Evolutionary conservation across 2,113 vertebrate species (phyloP).

Genomic region (Caranx melampygus): DNA sequence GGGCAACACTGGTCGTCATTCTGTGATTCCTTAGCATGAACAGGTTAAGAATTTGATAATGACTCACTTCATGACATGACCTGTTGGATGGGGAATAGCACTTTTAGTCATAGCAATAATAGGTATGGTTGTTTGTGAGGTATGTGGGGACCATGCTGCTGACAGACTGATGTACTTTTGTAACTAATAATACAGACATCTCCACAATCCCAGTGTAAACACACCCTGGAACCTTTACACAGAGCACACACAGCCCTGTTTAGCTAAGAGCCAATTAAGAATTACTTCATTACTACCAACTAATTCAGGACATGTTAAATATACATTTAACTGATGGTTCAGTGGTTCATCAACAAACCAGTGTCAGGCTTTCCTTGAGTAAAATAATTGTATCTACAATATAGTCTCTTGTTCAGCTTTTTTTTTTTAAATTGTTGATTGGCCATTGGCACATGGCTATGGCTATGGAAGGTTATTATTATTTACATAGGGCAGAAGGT

Average conservation of each 20-base stretch:
- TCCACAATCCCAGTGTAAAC: not conserved
- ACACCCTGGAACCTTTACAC: not conserved
- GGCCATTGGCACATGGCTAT: too few relatives aligned
- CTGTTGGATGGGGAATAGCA: not conserved
- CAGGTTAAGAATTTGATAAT: slow-evolving; percentile 7
- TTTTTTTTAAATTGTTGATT: too few relatives aligned
- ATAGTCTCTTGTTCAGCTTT: too few relatives aligned
- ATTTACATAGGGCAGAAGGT: too few relatives aligned
- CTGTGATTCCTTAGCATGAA: not conserved
- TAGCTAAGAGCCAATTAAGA: too few relatives aligned
- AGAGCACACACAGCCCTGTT: not conserved
- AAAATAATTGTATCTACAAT: too few relatives aligned
- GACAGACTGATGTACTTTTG: not conserved
- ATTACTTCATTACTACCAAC: not conserved
- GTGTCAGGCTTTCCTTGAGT: too few relatives aligned
- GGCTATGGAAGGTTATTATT: too few relatives aligned
- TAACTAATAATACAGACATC: not conserved
- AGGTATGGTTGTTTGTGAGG: not conserved
- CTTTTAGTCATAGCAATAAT: not conserved
- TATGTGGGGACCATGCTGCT: too few relatives aligned
- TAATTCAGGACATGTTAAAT: not conserved
- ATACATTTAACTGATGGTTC: too few relatives aligned
- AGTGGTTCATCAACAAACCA: too few relatives aligned
- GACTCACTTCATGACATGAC: slow-evolving; percentile 43
- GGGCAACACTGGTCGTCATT: not conserved